These are phyloP conservation scores for Quadroppia sp. DNA, from an alignment of 2,888 invertebrate species.

Conservation along the genomic window DNA sequence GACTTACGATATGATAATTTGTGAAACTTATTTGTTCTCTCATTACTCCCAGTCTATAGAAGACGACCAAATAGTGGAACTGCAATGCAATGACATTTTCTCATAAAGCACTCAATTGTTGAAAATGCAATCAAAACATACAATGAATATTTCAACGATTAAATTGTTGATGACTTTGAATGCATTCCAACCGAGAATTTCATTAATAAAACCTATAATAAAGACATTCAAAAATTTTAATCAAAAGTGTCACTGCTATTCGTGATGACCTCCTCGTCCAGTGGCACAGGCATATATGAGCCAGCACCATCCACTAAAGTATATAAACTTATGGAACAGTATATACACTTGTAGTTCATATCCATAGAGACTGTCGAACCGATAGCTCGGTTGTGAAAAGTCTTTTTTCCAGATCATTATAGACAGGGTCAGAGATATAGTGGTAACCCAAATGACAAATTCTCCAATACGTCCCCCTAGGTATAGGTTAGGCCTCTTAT, in stretches of 20 bases:
- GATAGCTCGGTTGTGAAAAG: not conserved
- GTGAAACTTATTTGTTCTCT: no score
- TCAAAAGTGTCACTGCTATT: no score
- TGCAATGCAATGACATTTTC: no score
- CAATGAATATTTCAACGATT: not conserved
- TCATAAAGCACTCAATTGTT: no score
- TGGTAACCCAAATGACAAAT: not conserved
- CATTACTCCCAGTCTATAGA: no score
- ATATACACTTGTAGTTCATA: not conserved
- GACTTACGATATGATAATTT: no score
- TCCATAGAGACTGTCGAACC: not conserved
- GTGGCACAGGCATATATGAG: not conserved
- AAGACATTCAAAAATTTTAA: not conserved
- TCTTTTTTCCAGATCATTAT: not conserved
- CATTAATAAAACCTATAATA: not conserved
- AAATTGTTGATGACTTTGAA: not conserved
- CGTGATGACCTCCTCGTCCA: not conserved
- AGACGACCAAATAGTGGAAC: no score
- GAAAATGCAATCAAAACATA: not conserved
- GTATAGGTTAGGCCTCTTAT: not conserved
- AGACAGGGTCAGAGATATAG: not conserved
- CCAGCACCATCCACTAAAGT: not conserved
- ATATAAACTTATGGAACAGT: not conserved
- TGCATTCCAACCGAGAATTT: not conserved
- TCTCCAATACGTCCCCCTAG: not conserved